phyloP scores from a whole-genome alignment of 2,797 vertebrate species.

The Alfaro cultratus region DNA sequence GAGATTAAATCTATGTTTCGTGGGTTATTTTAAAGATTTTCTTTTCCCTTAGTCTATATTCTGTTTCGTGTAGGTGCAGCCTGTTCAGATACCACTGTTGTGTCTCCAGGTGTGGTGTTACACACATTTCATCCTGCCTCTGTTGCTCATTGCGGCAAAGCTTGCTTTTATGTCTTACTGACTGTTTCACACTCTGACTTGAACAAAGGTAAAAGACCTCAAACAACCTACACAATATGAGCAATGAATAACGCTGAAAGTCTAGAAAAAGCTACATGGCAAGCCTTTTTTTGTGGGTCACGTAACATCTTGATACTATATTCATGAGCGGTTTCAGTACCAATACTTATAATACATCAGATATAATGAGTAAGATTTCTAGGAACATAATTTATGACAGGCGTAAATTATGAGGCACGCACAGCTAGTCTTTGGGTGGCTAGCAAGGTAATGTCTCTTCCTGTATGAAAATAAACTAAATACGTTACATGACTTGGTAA shows the following conservation, averaged over 20 bases:
- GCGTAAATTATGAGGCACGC: not conserved
- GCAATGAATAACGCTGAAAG: conserved; percentile 56
- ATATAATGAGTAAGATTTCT: conserved; percentile 15
- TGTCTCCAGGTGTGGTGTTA: conserved; percentile 42
- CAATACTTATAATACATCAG: conserved; percentile 11
- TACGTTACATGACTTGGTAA: conserved; percentile 23
- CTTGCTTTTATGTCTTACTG: conserved; percentile 59
- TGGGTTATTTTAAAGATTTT: not conserved
- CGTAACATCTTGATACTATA: conserved; percentile 44
- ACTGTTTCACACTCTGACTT: conserved; percentile 65
- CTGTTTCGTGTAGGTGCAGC: conserved; percentile 1
- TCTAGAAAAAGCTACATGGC: conserved; percentile 45
- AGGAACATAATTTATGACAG: not conserved
- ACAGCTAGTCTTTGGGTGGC: conserved; percentile 11
- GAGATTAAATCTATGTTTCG: not conserved
- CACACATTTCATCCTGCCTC: conserved; percentile 31
- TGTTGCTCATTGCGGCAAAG: conserved; percentile 36
- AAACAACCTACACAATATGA: conserved; percentile 67
- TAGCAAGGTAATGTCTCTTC: conserved; percentile 23
- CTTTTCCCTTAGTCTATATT: not conserved
- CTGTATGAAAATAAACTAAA: conserved; percentile 21
- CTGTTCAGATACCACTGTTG: conserved; percentile 11
- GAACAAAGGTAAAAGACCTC: conserved; percentile 64
- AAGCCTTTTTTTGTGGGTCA: conserved; percentile 54
- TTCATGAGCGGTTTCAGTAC: conserved; percentile 15